Percentiles rank a stretch among this genome's conserved stretches.
Evolutionary conservation across 2,113 vertebrate species (phyloP).

Genomic region (Syngnathus floridae): DNA sequence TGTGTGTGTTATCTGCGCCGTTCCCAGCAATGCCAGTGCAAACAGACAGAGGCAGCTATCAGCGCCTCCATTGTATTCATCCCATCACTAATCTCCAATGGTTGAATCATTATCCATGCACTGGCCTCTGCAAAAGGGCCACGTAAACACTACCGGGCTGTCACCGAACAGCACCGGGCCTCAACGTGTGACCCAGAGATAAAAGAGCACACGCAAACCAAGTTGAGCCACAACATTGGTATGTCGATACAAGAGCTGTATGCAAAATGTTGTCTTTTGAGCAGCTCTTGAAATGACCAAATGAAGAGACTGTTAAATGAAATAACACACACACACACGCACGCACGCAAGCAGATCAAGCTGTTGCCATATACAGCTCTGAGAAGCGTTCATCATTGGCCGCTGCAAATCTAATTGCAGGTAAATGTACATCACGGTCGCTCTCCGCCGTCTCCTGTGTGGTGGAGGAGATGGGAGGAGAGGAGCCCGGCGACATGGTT

Average conservation of each 20-base stretch:
- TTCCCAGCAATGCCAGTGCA: slow-evolving; percentile 43
- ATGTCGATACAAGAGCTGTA: too few relatives aligned
- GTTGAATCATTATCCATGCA: slow-evolving; percentile 68
- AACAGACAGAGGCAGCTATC: slow-evolving; percentile 57
- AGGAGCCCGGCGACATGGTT: slow-evolving; percentile 64
- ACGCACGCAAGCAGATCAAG: neutral
- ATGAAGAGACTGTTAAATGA: neutral
- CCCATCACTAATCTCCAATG: slow-evolving; percentile 60
- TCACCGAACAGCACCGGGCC: slow-evolving; percentile 30
- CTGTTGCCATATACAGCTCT: slow-evolving; percentile 44
- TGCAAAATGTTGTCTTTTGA: too few relatives aligned
- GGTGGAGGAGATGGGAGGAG: slow-evolving; percentile 61
- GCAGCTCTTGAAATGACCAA: neutral
- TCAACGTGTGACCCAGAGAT: slow-evolving; percentile 40
- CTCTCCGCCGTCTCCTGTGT: slow-evolving; percentile 55
- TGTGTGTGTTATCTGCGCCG: slow-evolving; percentile 24
- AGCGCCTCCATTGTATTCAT: slow-evolving; percentile 59
- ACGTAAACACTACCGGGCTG: slow-evolving; percentile 54
- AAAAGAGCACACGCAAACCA: neutral
- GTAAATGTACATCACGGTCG: slow-evolving; percentile 63
- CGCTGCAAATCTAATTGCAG: slow-evolving; percentile 69
- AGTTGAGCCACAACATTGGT: neutral
- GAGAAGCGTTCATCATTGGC: slow-evolving; percentile 60
- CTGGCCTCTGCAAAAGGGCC: slow-evolving; percentile 44
- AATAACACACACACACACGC: neutral